Base-by-base conservation (phyloP, 2,888 invertebrate genomes). In the Epinotia bilunana region DNA sequence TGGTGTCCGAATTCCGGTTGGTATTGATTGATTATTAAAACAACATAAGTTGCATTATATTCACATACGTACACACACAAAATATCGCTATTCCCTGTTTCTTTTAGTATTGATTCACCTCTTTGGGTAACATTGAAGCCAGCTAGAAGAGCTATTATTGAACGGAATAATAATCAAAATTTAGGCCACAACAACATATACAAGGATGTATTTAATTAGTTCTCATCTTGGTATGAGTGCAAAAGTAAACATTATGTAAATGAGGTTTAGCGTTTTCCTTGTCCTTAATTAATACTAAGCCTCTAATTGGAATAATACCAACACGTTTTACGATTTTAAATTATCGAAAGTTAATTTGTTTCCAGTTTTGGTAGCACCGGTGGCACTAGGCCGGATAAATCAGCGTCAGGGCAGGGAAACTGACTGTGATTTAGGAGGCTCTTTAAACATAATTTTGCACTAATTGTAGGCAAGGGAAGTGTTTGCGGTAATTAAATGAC, bases 401-500 rank as follows among this genome's bases (percentile, higher is more conserved):
- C 20, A 4, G 20, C 7, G 18, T 9, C 9, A 57, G 1, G 23
- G n/a, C 5, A 23, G n/a, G 7, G 39, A n/a, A 63, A 57, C n/a
- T 18, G 57, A 57, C 20, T 28, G 39, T 58, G 28, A 57, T 43
- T 69, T 4, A 23, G 43, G 9, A 9, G 46, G 18, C 20, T 9
- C 11, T 49, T 16, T 9, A 49, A 49, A 9, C 39, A 9, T 39
- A 33, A 64, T 64, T 63, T n/a, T n/a, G 39, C 71, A 58, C 65
- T 49, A 58, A 65, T 60, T 72, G 49, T n/a, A 63, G 43, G 63
- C 43, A 57, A 55, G 49, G 12, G 46, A 43, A 18, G 18, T 28
- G 28, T 43, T n/a, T 23, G 13, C 6, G n/a, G 3, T 62, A 72
- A 43, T 28, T 28, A 28, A 28, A 28, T 57, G 62, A 46, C 23